Evolutionary conservation across 2,888 invertebrate genomes (phyloP).

Genomic region (Sisyra terminalis): DNA sequence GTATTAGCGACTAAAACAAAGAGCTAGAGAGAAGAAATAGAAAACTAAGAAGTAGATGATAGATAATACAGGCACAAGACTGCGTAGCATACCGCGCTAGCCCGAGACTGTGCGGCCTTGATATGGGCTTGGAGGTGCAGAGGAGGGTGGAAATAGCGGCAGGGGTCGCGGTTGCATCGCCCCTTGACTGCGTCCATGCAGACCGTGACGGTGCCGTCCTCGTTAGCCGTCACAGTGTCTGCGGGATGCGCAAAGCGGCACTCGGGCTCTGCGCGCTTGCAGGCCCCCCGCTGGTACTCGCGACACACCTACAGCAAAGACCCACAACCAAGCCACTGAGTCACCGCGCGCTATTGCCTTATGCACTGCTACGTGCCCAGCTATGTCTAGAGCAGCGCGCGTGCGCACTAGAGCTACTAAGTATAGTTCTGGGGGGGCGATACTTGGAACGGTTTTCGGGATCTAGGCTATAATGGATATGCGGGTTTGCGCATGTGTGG

Average conservation of each 20-base stretch:
- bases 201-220: slow-evolving; percentile 98
- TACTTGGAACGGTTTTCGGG: no score
- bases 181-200: slow-evolving; percentile 99
- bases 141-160: slow-evolving; percentile 99
- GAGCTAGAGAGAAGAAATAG: slow-evolving; percentile 10
- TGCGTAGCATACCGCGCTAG: slow-evolving; percentile 68
- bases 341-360: neutral
- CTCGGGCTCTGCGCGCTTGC: slow-evolving; percentile 93
- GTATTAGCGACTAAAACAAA: slow-evolving; percentile 3
- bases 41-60: slow-evolving; percentile 12
- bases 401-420: slow-evolving; percentile 7
- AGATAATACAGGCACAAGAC: slow-evolving; percentile 32
- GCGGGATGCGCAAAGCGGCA: slow-evolving; percentile 99
- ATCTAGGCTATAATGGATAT: no score
- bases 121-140: slow-evolving; percentile 98
- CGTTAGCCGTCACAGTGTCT: slow-evolving; percentile 90
- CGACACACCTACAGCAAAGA: slow-evolving; percentile 78
- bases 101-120: slow-evolving; percentile 93
- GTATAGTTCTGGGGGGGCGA: slow-evolving; percentile 1
- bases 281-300: slow-evolving; percentile 97
- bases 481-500: no score
- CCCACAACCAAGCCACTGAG: slow-evolving; percentile 15
- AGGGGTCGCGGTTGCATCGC: slow-evolving; percentile 97
- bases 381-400: slow-evolving; percentile 6
- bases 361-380: slow-evolving; percentile 6